Conservation (phyloP, 2,797 vertebrate species). For the Valencia hispanica region DNA sequence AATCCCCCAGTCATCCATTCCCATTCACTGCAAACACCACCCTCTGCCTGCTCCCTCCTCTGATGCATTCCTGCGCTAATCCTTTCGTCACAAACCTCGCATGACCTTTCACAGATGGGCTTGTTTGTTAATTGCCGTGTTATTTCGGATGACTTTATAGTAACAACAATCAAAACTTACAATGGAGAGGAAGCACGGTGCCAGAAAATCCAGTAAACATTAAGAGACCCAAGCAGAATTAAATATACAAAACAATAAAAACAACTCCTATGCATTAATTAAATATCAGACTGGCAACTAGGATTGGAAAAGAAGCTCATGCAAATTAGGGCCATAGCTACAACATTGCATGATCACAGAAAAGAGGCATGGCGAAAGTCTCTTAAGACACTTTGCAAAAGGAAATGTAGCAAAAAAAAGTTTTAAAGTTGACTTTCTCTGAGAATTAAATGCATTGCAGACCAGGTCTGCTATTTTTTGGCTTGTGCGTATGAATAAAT, state of each 20-base stretch:
- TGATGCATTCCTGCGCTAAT: constrained; percentile 77
- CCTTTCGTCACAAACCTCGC: constrained; percentile 71
- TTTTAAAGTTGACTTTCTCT: constrained; percentile 30
- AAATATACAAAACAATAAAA: constrained; percentile 4
- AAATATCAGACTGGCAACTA: constrained; percentile 22
- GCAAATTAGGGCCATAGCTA: constrained; percentile 35
- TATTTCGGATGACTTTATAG: constrained; percentile 56
- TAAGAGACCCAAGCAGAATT: neutral
- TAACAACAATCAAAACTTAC: constrained; percentile 31
- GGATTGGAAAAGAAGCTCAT: neutral
- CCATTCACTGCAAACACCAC: constrained; percentile 65
- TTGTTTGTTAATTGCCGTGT: constrained; percentile 64
- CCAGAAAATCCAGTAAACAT: neutral
- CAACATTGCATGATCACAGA: neutral
- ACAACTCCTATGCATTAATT: constrained; percentile 9
- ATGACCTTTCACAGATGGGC: constrained; percentile 71
- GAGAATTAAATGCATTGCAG: constrained; percentile 20
- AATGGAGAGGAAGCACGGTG: constrained; percentile 15
- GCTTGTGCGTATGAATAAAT: neutral
- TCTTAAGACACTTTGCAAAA: neutral
- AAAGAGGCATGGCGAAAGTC: neutral
- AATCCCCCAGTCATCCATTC: constrained; percentile 75
- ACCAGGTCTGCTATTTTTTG: neutral
- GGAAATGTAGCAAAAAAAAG: neutral
- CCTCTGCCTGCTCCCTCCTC: constrained; percentile 61